phyloP scores from a whole-genome alignment of 2,113 vertebrate species.

The Centrocercus urophasianus region DNA sequence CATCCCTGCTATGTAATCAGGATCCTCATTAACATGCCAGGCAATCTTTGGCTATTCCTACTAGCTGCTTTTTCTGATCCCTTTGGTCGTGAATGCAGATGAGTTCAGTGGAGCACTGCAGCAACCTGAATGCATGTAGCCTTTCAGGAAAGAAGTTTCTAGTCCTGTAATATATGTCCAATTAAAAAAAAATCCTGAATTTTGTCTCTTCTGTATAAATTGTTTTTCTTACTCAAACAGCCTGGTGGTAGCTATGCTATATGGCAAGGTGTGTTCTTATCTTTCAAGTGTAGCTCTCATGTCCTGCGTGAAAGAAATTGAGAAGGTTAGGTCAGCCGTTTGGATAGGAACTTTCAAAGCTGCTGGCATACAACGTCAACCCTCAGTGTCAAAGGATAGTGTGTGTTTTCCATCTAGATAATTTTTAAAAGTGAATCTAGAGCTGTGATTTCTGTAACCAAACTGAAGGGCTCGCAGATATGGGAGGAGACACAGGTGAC shows the following conservation, averaged over 20 bases:
- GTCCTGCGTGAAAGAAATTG: not conserved
- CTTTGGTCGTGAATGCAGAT: conserved; percentile 3
- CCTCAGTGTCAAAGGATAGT: not conserved
- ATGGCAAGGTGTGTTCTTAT: not conserved
- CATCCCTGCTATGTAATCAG: conserved; percentile 13
- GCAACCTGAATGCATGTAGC: not conserved
- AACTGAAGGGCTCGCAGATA: not conserved
- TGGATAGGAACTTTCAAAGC: conserved; percentile 9
- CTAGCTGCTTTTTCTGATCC: not conserved
- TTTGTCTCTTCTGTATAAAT: not conserved
- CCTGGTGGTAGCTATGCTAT: not conserved
- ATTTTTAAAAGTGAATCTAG: not conserved
- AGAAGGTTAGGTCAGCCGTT: not conserved
- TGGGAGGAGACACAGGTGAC: not conserved
- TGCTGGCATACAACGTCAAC: not conserved
- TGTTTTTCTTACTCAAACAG: not conserved
- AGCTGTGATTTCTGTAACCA: not conserved
- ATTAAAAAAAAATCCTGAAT: not conserved
- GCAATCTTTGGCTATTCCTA: conserved; percentile 7
- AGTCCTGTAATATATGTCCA: not conserved
- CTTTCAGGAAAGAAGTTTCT: not conserved
- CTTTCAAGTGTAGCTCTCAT: not conserved
- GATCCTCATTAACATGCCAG: conserved; percentile 13
- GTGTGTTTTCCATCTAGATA: not conserved
- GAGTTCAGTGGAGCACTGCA: not conserved